phyloP scores from a whole-genome alignment of 2,113 vertebrate genomes.

The Sula dactylatra region DNA sequence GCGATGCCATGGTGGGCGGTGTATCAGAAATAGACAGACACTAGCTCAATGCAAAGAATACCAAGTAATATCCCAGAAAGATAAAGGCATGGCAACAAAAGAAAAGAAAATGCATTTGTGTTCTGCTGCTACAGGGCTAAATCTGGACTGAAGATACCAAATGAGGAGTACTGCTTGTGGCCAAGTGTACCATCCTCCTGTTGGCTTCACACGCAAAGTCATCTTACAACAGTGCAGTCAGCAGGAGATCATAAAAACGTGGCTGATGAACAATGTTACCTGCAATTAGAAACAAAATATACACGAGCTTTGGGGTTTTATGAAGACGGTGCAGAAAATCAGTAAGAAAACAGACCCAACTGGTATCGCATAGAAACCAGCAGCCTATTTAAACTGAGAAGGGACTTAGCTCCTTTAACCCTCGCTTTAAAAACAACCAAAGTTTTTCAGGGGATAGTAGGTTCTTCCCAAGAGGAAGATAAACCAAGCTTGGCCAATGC shows the following conservation, averaged over 20 bases:
- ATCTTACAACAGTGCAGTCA: background rate
- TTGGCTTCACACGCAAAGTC: background rate
- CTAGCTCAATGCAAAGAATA: slow-evolving; percentile 16
- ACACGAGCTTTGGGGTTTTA: background rate
- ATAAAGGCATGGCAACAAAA: slow-evolving; percentile 43
- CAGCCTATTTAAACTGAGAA: background rate
- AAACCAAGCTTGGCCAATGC: background rate
- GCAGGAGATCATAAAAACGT: background rate
- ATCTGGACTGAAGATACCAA: background rate
- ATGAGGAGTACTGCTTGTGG: background rate
- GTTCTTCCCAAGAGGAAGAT: background rate
- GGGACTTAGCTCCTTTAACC: background rate
- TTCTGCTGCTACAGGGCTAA: background rate
- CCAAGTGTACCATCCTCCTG: background rate
- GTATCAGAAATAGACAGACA: slow-evolving; percentile 64
- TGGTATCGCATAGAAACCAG: background rate
- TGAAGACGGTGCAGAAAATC: background rate
- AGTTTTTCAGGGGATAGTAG: background rate
- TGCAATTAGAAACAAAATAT: background rate
- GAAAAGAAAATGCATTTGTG: background rate
- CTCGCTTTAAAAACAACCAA: background rate
- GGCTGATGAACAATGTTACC: background rate
- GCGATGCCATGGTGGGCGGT: slow-evolving; percentile 35
- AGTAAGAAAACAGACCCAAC: background rate
- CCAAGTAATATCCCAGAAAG: slow-evolving; percentile 34